Base-by-base conservation (phyloP, 1,140 invertebrate genomes). In the Oscheius sp. region DNA sequence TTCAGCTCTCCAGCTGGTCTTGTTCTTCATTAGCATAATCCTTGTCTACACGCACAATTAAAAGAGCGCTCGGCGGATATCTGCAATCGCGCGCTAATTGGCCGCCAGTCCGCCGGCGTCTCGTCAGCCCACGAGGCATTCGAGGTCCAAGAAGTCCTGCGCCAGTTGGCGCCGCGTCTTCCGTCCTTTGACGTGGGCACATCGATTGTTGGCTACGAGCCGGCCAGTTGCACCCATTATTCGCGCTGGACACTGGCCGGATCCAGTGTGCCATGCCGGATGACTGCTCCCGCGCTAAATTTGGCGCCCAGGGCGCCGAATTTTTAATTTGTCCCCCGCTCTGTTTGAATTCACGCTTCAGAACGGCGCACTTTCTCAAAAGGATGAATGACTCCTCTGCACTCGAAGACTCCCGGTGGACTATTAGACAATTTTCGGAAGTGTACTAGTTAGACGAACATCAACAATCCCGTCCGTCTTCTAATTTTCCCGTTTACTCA, bases 141-240 rank as follows among this genome's bases (percentile, higher is more conserved):
- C 38, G 10, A 45, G 13, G 13, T 45, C 10, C 38, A 13, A 45
- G 13, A 13, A 45, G 13, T 45, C 38, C 20, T 45, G 10, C 20
- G 10, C 38, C 13, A 13, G 38, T 13, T 45, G 10, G 20, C 20
- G 13, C 20, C 38, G 13, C 59, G 32, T 62, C 28, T 35, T 10
- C 15, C 28, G 23, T 15, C 15, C 15, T 32, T 62, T 35, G 28
- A 32, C 59, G 28, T 62, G 28, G 34, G 32, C 15, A 32, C 59
- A 62, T 62, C 32, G 32, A 62, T 55, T 55, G 49, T 55, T 55
- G 49, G 49, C 49, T 55, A 55, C 49, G 49, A 55, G 49, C 28
- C 49, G 49, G 49, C 49, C 49, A 55, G 49, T 55, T 55, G 49
- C 49, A 55, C 49, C 49, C 49, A 55, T 55, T 55, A 55, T 55